A percentile compares a stretch with the other conserved stretches of the same genome.
phyloP scores from a whole-genome alignment of 2,797 vertebrate species.

The Periophthalmus magnuspinnatus region DNA sequence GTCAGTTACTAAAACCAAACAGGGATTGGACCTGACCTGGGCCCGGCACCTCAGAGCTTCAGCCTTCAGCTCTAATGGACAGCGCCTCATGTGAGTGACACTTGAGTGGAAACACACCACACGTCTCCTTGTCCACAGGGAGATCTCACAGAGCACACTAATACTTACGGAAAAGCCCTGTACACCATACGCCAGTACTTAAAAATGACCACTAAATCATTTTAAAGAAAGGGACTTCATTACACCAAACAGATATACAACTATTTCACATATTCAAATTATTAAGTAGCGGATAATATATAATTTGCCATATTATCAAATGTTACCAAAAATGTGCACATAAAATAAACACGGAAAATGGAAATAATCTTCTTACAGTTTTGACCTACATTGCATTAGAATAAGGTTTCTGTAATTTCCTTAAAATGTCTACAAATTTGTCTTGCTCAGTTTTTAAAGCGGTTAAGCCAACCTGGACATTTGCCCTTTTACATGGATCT shows the following conservation, averaged over 20 bases:
- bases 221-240: background rate
- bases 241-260: background rate
- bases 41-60: conserved; percentile 38
- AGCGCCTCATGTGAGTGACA: conserved; percentile 47
- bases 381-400: background rate
- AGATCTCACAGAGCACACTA: background rate
- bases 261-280: background rate
- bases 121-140: conserved; percentile 37
- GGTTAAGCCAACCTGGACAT: conserved; percentile 52
- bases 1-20: conserved; percentile 68
- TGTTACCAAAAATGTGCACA: background rate
- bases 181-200: background rate
- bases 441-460: conserved; percentile 53
- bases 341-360: too few relatives aligned
- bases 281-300: background rate
- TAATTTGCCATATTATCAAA: background rate
- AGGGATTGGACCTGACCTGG: conserved; percentile 62
- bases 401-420: conserved; percentile 12
- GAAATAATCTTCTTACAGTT: background rate
- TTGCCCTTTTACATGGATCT: conserved; percentile 68
- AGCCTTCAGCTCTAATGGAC: conserved; percentile 63
- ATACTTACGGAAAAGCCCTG: background rate
- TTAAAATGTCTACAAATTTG: conserved; percentile 51
- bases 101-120: conserved; percentile 58
- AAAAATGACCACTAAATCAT: background rate